Evolutionary conservation across 2,797 vertebrate genomes (phyloP), one percentile per base, ranked within the genome.

Genomic region (Acipenser ruthenus): DNA sequence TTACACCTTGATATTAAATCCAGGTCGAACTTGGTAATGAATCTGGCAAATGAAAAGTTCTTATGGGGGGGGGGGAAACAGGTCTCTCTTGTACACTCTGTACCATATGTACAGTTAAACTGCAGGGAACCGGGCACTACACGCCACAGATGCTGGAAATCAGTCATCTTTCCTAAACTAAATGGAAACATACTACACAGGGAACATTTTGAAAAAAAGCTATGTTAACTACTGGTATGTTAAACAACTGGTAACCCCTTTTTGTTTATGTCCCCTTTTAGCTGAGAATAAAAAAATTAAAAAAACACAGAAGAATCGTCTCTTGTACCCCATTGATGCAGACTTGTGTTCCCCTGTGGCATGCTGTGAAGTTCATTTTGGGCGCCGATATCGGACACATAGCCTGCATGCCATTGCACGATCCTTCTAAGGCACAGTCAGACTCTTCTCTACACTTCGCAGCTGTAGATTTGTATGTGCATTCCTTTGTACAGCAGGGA

Each of bases 301-400:
- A 8, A 63, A 37, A 10, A 4, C 51, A 8, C 2, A 53, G 51
- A 53, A 12, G 3, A 49, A 37, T 37, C 23, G 23, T 37, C 23
- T 37, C 23, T 37, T 89, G 48, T 87, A 98, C 96, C 86, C 96
- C 96, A 4, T 86, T 93, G 68, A 96, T 77, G 89, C 96, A 99
- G 72, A 99, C 95, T 97, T 98, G 96, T 0, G 95, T 96, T 1
- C 90, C 85, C 66, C 81, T 72, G 70, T 98, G 86, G 81, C 96
- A 99, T 48, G 87, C 79, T 6, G 94, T 97, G 62, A 89, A 84
- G 83, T 99, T 95, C 0, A 56, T 61, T 75, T 95, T 97, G 50
- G 96, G 88, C 1, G 80, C 72, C 8, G 96, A 95, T 0, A 90
- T 9, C 6, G 94, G 96, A 73, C 96, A 99, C 68, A 82, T 77